Percentiles rank a stretch among this genome's conserved stretches.
phyloP scores from a whole-genome alignment of 2,888 invertebrate genomes.

The Sipunculus nudus region DNA sequence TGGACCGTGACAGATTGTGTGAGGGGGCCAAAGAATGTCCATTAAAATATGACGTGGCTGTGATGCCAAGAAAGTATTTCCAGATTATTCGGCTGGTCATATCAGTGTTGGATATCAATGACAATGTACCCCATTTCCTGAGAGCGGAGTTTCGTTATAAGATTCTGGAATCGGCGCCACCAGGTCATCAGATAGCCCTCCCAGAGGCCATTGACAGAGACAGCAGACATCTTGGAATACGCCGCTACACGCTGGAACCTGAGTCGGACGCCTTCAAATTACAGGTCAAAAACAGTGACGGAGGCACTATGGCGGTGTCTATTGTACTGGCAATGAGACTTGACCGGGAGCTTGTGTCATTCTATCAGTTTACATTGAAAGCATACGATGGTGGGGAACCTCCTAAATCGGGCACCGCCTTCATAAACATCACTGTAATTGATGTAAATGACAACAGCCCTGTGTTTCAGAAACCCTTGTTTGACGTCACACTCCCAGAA shows the following conservation, averaged over 20 bases:
- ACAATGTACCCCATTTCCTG: constrained; percentile 46
- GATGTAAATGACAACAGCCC: constrained; percentile 81
- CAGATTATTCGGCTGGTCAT: constrained; percentile 69
- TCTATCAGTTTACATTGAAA: constrained; percentile 80
- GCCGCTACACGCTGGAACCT: constrained; percentile 35
- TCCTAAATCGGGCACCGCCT: constrained; percentile 54
- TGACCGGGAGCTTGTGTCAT: constrained; percentile 89
- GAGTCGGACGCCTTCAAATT: no score
- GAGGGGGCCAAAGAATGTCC: constrained; percentile 5
- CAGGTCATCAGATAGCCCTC: constrained; percentile 35
- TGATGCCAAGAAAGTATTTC: constrained; percentile 54
- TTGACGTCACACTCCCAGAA: constrained; percentile 84
- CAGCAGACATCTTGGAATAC: constrained; percentile 88
- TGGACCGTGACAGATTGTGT: constrained; percentile 26
- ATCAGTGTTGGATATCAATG: constrained; percentile 47
- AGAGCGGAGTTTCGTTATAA: constrained; percentile 16
- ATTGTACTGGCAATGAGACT: constrained; percentile 69
- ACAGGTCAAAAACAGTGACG: constrained; percentile 9
- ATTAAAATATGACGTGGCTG: constrained; percentile 16
- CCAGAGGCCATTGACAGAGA: constrained; percentile 77
- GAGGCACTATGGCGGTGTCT: constrained; percentile 10
- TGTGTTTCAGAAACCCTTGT: constrained; percentile 87
- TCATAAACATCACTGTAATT: constrained; percentile 46
- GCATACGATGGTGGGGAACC: constrained; percentile 68
- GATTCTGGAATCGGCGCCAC: constrained; percentile 35